phyloP scores from a whole-genome alignment of 2,888 invertebrate genomes.

The Luperina testacea region DNA sequence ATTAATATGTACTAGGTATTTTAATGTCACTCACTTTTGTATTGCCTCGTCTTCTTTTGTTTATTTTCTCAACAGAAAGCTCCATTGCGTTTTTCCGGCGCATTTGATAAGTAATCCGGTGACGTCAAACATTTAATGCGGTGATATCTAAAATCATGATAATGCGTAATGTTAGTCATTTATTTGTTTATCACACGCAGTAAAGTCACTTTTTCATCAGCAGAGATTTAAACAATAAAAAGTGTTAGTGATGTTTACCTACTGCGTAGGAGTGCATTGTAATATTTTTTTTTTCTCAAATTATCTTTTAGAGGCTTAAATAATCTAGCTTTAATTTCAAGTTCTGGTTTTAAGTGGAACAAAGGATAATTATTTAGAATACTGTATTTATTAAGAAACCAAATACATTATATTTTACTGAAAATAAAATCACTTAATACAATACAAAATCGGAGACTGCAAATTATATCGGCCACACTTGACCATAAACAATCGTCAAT shows the following conservation, averaged over 20 bases:
- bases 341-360: not conserved
- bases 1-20: not conserved
- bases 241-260: not conserved
- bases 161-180: not conserved
- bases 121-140: constrained; percentile 23
- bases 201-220: not conserved
- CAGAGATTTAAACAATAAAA: not conserved
- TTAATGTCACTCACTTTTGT: not conserved
- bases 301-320: not conserved
- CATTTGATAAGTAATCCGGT: not conserved
- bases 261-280: not conserved
- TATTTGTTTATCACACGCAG: not conserved
- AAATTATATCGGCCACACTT: not conserved
- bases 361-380: not conserved
- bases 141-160: not conserved
- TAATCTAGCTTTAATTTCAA: not conserved
- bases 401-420: not conserved
- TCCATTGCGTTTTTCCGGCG: not conserved
- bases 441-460: constrained; percentile 1
- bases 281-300: not conserved
- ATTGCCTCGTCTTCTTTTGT: not conserved
- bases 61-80: not conserved
- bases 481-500: constrained; percentile 29
- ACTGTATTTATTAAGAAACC: not conserved
- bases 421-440: not conserved